These are phyloP conservation scores for Chunga burmeisteri DNA, from an alignment of 2,113 vertebrate species.

Conservation along the genomic window DNA sequence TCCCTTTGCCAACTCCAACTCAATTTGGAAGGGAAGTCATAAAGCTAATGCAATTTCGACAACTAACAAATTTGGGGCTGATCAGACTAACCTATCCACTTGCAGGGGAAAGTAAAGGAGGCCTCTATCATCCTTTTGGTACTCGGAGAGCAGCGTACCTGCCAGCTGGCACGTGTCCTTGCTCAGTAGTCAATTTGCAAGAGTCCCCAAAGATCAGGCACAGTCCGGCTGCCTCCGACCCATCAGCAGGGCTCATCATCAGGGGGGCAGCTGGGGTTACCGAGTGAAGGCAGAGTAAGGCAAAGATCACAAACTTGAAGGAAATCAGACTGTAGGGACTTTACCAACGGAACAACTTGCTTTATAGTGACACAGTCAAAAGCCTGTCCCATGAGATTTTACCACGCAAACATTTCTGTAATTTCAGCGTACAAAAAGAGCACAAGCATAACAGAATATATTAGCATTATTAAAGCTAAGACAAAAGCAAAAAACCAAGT, in stretches of 20 bases:
- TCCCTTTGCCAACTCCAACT: neutral
- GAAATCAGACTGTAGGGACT: neutral
- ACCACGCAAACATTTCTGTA: neutral
- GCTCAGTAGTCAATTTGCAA: neutral
- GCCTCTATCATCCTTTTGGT: neutral
- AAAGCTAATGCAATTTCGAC: neutral
- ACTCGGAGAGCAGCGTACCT: neutral
- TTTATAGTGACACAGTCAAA: neutral
- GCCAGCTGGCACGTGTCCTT: rapidly evolving
- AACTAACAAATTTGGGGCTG: neutral
- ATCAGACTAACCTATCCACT: neutral
- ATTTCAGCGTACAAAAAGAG: neutral
- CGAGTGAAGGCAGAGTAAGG: neutral
- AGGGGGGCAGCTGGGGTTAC: neutral
- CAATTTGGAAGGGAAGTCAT: neutral
- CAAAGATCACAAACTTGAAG: neutral
- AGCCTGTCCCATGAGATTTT: neutral
- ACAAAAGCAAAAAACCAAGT: neutral
- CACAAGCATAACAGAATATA: neutral
- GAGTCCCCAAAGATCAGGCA: too few species aligned
- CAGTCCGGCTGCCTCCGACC: neutral
- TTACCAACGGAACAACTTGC: neutral
- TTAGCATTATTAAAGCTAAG: neutral
- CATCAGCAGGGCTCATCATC: neutral
- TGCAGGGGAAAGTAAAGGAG: neutral